Evolutionary conservation across 2,797 vertebrate genomes (phyloP).

Genomic region (Typhlichthys eigenmanni): DNA sequence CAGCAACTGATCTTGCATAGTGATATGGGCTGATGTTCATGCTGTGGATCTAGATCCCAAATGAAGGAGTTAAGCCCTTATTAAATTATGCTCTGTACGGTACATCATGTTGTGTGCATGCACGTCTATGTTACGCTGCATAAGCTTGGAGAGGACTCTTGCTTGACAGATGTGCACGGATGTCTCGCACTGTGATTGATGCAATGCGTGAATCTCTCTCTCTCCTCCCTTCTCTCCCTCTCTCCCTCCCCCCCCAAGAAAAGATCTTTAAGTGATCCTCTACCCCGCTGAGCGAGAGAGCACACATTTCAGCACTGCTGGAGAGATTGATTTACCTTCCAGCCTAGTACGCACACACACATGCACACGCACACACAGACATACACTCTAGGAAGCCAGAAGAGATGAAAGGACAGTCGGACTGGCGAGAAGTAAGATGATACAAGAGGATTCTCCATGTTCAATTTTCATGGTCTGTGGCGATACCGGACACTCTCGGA

Average conservation of each 20-base stretch:
- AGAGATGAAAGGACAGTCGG: slow-evolving; percentile 51
- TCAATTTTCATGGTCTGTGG: slow-evolving; percentile 61
- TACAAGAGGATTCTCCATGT: slow-evolving; percentile 59
- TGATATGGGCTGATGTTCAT: slow-evolving; percentile 52
- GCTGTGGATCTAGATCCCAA: slow-evolving; percentile 54
- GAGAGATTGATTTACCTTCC: slow-evolving; percentile 4
- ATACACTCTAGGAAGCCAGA: slow-evolving; percentile 22
- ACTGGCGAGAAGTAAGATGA: slow-evolving; percentile 66
- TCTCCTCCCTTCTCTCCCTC: neutral
- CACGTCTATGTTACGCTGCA: slow-evolving; percentile 42
- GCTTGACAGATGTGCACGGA: slow-evolving; percentile 48
- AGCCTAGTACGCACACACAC: slow-evolving; percentile 6
- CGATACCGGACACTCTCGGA: slow-evolving; percentile 42
- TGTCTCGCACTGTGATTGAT: slow-evolving; percentile 42
- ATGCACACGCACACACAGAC: neutral
- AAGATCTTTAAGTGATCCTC: slow-evolving; percentile 14
- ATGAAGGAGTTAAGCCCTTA: slow-evolving; percentile 43
- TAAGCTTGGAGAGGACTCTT: slow-evolving; percentile 32
- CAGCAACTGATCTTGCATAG: neutral
- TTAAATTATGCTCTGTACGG: slow-evolving; percentile 40
- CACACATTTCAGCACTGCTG: slow-evolving; percentile 3
- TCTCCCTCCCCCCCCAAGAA: slow-evolving; percentile 1
- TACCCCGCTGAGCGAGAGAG: neutral
- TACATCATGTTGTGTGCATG: slow-evolving; percentile 32
- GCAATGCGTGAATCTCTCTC: slow-evolving; percentile 36